phyloP scores from a whole-genome alignment of 2,113 vertebrate species.

The Rhodinocichla rosea region DNA sequence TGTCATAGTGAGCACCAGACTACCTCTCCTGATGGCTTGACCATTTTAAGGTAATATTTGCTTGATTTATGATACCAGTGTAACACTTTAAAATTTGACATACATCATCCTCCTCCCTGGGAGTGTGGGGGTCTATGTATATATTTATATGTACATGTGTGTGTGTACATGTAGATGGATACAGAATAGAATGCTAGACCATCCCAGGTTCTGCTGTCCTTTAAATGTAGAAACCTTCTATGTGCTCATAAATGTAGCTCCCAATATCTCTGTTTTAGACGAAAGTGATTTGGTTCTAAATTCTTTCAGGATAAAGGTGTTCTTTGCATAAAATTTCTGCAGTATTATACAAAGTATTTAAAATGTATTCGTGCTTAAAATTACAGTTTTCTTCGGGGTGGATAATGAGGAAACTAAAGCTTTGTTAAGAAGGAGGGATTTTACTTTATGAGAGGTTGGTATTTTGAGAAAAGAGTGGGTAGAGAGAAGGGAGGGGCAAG shows the following conservation, averaged over 20 bases:
- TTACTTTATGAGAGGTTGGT: not conserved
- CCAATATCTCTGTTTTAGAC: not conserved
- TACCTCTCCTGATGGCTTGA: not conserved
- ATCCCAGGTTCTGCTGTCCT: not conserved
- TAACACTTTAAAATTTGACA: not conserved
- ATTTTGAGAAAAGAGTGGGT: not conserved
- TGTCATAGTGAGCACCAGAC: not conserved
- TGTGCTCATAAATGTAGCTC: not conserved
- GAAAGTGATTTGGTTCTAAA: not conserved
- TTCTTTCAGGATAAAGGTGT: not conserved
- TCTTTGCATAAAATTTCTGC: not conserved
- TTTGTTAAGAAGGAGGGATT: not conserved
- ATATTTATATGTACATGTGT: fast-evolving
- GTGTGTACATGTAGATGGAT: not conserved
- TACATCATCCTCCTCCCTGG: not conserved
- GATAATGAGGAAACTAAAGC: not conserved
- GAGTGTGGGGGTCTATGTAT: not conserved
- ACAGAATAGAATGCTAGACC: not conserved
- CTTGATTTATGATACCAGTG: not conserved
- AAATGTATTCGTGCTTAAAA: not conserved
- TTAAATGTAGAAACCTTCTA: not conserved
- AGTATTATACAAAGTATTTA: not conserved
- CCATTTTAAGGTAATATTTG: not conserved
- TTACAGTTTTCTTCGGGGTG: not conserved
- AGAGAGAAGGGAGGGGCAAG: not conserved